A percentile compares a stretch with the other conserved stretches of the same genome.
Conservation (phyloP, 2,888 invertebrate species). For the Lobophora halterata region DNA sequence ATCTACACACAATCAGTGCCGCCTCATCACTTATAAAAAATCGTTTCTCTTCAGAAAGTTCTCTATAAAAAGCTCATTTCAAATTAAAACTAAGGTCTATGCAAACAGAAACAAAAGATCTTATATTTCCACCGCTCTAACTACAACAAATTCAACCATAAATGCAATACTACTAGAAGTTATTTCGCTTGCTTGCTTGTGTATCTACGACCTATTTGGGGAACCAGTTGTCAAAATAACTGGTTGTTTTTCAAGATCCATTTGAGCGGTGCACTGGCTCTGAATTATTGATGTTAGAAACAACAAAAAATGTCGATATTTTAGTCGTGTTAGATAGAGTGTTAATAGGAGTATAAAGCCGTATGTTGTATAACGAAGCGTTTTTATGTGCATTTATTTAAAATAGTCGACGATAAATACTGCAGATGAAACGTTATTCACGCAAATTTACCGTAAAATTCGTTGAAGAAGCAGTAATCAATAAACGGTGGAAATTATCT, state of each 20-base stretch:
- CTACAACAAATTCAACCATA: constrained; percentile 44
- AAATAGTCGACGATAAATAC: constrained; percentile 6
- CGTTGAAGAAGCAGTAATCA: constrained; percentile 10
- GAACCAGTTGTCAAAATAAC: constrained; percentile 68
- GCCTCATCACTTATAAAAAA: constrained; percentile 79
- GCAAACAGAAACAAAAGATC: constrained; percentile 60
- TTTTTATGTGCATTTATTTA: constrained; percentile 25
- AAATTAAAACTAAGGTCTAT: constrained; percentile 80
- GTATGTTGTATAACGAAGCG: constrained; percentile 34
- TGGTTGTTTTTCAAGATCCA: constrained; percentile 77
- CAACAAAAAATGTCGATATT: constrained; percentile 70
- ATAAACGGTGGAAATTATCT: constrained; percentile 7
- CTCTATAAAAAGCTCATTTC: constrained; percentile 78
- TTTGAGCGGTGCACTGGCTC: constrained; percentile 62
- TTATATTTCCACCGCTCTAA: constrained; percentile 42
- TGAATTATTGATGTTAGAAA: constrained; percentile 70
- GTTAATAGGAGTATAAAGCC: constrained; percentile 56
- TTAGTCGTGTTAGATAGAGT: constrained; percentile 59
- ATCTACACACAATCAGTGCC: constrained; percentile 76
- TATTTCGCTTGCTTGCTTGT: constrained; percentile 35
- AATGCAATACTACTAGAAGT: constrained; percentile 25
- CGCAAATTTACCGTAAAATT: constrained; percentile 14
- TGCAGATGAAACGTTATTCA: constrained; percentile 9
- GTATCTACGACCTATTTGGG: constrained; percentile 54
- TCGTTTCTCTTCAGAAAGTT: constrained; percentile 69